Conservation (phyloP, 2,888 invertebrate species). For the Acrocera orbiculus region DNA sequence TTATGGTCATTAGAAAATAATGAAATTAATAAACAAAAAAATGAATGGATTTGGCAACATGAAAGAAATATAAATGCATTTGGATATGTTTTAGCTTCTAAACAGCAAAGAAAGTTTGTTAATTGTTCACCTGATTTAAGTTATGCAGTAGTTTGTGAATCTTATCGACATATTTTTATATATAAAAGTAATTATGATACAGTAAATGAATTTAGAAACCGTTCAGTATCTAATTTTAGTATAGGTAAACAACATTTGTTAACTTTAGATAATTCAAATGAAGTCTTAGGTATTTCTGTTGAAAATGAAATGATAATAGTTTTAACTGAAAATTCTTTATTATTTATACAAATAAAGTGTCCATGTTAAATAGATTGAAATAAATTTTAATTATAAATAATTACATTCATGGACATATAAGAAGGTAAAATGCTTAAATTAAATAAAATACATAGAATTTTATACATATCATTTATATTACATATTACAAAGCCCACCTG, state of each 20-base stretch:
- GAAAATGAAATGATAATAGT: slow-evolving; percentile 47
- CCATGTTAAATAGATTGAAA: too few species aligned
- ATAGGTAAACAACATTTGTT: slow-evolving; percentile 65
- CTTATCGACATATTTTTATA: slow-evolving; percentile 53
- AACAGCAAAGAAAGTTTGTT: slow-evolving; percentile 59
- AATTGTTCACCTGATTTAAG: slow-evolving; percentile 55
- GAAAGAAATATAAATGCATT: slow-evolving; percentile 64
- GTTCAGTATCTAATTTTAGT: slow-evolving; percentile 42
- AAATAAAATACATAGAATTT: too few species aligned
- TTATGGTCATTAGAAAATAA: slow-evolving; percentile 50
- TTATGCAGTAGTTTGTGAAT: slow-evolving; percentile 59
- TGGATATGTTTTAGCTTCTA: slow-evolving; percentile 74
- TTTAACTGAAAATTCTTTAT: slow-evolving; percentile 38
- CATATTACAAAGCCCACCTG: too few species aligned
- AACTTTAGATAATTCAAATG: slow-evolving; percentile 40
- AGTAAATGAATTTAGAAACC: slow-evolving; percentile 43
- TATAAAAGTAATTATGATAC: slow-evolving; percentile 43
- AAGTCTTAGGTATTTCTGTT: slow-evolving; percentile 54
- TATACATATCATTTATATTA: too few species aligned
- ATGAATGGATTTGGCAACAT: slow-evolving; percentile 47
- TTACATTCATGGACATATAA: too few species aligned
- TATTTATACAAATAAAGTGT: slow-evolving; percentile 35
- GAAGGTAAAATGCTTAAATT: too few species aligned
- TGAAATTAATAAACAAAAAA: slow-evolving; percentile 6
- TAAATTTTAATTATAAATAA: too few species aligned